Percentiles rank a stretch among this genome's conserved stretches.
These are phyloP conservation scores for Casuarius casuarius DNA, from an alignment of 2,113 vertebrate genomes.

Conservation along the genomic window DNA sequence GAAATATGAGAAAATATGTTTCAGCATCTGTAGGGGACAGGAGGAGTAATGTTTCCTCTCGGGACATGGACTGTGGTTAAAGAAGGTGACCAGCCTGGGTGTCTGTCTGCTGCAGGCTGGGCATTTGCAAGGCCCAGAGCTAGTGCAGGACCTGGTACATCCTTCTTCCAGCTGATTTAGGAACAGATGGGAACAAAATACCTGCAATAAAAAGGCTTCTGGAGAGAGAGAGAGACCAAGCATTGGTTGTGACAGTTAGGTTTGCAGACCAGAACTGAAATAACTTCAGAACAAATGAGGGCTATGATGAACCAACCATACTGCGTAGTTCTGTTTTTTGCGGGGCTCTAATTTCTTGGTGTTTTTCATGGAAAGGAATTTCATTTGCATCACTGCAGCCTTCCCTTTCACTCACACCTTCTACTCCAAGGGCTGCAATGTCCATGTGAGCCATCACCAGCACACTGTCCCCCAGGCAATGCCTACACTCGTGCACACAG, in stretches of 20 bases:
- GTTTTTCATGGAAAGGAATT: background rate
- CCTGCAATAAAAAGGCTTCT: background rate
- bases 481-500: background rate
- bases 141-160: background rate
- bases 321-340: rapidly evolving
- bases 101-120: background rate
- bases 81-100: background rate
- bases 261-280: background rate
- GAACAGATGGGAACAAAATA: background rate
- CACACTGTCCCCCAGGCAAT: background rate
- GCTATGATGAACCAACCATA: background rate
- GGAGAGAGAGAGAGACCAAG: background rate
- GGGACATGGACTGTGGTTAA: background rate
- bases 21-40: background rate
- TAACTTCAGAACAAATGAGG: background rate
- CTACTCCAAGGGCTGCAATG: background rate
- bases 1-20: background rate
- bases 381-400: background rate
- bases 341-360: background rate
- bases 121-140: background rate
- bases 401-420: background rate
- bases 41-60: background rate
- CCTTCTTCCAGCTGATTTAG: background rate
- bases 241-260: background rate
- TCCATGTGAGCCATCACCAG: rapidly evolving